Conservation (phyloP, 2,888 invertebrate species). For the Cyrtodaria siliqua region DNA sequence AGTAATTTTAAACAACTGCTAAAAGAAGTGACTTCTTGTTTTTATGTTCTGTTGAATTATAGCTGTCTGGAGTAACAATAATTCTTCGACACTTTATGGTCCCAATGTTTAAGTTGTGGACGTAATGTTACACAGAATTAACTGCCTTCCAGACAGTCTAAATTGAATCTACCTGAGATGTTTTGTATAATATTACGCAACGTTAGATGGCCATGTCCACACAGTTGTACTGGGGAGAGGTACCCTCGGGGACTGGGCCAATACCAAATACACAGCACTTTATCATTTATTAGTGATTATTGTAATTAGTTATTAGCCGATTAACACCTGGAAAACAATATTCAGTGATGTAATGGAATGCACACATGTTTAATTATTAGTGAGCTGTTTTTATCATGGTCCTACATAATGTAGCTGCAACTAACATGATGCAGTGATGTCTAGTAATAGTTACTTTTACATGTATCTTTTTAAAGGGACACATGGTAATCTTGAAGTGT, state of each 20-base stretch:
- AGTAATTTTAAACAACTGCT: no score
- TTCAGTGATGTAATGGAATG: conserved; percentile 1
- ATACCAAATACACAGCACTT: conserved; percentile 5
- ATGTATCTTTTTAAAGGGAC: no score
- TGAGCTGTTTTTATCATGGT: no score
- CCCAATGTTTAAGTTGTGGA: not conserved
- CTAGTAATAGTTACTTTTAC: no score
- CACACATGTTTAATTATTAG: conserved; percentile 5
- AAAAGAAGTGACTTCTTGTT: no score
- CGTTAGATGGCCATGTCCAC: conserved; percentile 21
- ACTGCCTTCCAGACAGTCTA: conserved; percentile 31
- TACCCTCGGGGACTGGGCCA: not conserved
- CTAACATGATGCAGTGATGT: no score
- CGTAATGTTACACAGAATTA: not conserved
- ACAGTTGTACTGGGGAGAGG: not conserved
- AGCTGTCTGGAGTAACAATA: not conserved
- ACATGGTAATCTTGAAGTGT: no score
- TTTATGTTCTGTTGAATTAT: conserved; percentile 6
- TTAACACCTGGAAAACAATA: conserved; percentile 2
- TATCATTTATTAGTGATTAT: not conserved
- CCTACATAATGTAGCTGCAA: no score
- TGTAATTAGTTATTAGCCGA: not conserved
- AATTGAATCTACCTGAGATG: conserved; percentile 43
- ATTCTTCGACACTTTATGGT: not conserved
- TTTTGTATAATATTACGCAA: conserved; percentile 17